A percentile compares a stretch with the other conserved stretches of the same genome.
Evolutionary conservation across 2,888 invertebrate genomes (phyloP).

Genomic region (Serrognathus titanus): DNA sequence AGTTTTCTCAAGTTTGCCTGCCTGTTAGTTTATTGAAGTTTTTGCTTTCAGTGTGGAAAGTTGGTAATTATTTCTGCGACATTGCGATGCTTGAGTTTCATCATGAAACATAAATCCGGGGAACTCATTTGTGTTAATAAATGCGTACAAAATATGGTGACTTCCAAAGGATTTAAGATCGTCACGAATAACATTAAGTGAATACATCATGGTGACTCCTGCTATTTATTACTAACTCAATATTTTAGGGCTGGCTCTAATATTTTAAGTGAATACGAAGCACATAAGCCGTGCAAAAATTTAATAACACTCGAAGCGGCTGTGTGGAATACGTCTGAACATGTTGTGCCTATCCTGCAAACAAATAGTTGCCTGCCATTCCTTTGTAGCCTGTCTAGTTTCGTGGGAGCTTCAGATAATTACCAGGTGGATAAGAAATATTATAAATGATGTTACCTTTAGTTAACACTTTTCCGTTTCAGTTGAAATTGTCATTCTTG

Average conservation of each 20-base stretch:
- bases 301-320: slow-evolving; percentile 49
- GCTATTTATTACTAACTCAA: too few relatives aligned
- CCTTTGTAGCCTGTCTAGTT: slow-evolving; percentile 40
- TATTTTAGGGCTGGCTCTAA: slow-evolving; percentile 49
- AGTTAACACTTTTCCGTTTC: slow-evolving; percentile 14
- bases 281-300: slow-evolving; percentile 47
- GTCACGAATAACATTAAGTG: slow-evolving; percentile 48
- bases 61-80: slow-evolving; percentile 42
- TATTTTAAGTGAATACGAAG: slow-evolving; percentile 47
- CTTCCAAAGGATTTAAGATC: slow-evolving; percentile 50
- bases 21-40: slow-evolving; percentile 4
- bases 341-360: slow-evolving; percentile 50
- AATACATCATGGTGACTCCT: slow-evolving; percentile 14
- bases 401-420: slow-evolving; percentile 22
- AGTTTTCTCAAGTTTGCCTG: neutral
- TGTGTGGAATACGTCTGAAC: slow-evolving; percentile 48
- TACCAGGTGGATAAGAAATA: neutral
- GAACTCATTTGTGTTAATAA: slow-evolving; percentile 24
- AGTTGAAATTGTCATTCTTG: slow-evolving; percentile 48
- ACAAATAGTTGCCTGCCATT: slow-evolving; percentile 50
- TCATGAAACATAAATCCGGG: slow-evolving; percentile 23
- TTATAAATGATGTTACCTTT: neutral
- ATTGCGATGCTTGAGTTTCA: slow-evolving; percentile 30
- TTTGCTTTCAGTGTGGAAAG: slow-evolving; percentile 43
- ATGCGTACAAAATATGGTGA: slow-evolving; percentile 41